Conservation (phyloP, 2,113 vertebrate genomes). For the Elephas maximus region DNA sequence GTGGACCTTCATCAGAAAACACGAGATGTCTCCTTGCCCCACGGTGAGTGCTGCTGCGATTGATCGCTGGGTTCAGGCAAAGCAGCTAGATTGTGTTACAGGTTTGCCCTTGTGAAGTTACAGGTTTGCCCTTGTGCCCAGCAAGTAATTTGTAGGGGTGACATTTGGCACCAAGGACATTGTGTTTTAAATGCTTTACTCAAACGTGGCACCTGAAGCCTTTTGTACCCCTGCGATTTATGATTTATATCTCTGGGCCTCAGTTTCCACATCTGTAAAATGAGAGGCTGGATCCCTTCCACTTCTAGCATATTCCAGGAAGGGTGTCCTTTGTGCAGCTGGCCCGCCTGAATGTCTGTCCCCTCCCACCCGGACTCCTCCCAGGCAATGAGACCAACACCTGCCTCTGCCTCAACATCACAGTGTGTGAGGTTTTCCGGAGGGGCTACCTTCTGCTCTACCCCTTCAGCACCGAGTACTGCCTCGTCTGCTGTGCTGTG, state of each 20-base stretch:
- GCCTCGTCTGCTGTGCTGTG: conserved; percentile 92
- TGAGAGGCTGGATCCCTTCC: background rate
- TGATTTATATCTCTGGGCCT: background rate
- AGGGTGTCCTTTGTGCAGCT: background rate
- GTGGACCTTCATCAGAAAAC: background rate
- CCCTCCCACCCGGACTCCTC: background rate
- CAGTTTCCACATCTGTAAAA: background rate
- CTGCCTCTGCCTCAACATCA: conserved; percentile 87
- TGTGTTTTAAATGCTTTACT: background rate
- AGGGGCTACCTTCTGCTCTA: conserved; percentile 94
- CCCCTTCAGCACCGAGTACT: conserved; percentile 95
- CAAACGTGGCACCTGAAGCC: background rate
- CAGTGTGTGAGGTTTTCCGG: conserved; percentile 90
- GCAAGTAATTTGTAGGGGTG: background rate
- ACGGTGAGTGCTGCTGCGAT: rapidly evolving
- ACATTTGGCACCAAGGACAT: background rate
- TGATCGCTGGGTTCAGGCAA: rapidly evolving
- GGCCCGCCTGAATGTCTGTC: background rate
- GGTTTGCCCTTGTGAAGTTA: background rate
- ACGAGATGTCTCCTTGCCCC: background rate
- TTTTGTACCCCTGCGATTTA: background rate
- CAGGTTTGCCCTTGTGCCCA: background rate
- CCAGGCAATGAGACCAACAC: conserved; percentile 79
- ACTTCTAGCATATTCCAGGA: background rate
- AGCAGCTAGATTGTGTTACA: background rate